Evolutionary conservation across 2,888 invertebrate species (phyloP).

Genomic region (Seira sanloemensis): DNA sequence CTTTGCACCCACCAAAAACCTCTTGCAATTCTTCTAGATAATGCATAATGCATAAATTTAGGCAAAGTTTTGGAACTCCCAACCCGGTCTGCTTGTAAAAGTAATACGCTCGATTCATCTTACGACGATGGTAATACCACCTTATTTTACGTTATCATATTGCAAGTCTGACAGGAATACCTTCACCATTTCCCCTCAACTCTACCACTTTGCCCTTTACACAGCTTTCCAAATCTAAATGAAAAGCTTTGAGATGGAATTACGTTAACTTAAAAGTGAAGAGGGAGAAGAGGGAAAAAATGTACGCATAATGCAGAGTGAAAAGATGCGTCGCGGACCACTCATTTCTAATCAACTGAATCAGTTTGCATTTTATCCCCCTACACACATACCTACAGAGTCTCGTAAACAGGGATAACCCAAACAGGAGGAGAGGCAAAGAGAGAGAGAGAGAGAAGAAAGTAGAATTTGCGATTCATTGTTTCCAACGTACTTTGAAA

Average conservation of each 20-base stretch:
- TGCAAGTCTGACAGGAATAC: constrained; percentile 12
- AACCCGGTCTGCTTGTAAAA: constrained; percentile 15
- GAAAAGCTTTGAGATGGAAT: constrained; percentile 26
- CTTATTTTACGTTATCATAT: constrained; percentile 7
- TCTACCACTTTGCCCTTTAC: neutral
- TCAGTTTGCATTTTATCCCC: constrained; percentile 37
- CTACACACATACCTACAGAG: neutral
- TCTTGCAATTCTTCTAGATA: constrained; percentile 55
- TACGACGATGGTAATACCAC: neutral
- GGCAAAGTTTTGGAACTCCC: constrained; percentile 37
- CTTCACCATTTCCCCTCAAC: neutral
- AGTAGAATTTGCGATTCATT: constrained; percentile 46
- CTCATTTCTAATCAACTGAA: constrained; percentile 58
- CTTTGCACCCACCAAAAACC: constrained; percentile 61
- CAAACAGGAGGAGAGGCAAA: no score
- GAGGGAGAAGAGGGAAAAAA: constrained; percentile 25
- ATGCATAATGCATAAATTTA: constrained; percentile 65
- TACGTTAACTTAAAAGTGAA: constrained; percentile 21
- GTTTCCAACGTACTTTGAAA: constrained; percentile 61
- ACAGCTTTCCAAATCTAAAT: neutral
- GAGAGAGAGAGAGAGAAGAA: neutral
- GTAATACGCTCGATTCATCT: neutral
- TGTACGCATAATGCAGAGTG: neutral
- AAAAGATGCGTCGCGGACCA: constrained; percentile 3
- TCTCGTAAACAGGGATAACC: neutral